Base-by-base conservation (phyloP, 30 jellyfish, hydroid and myxozoan species). In the Calvadosia cruxmelitensis region DNA sequence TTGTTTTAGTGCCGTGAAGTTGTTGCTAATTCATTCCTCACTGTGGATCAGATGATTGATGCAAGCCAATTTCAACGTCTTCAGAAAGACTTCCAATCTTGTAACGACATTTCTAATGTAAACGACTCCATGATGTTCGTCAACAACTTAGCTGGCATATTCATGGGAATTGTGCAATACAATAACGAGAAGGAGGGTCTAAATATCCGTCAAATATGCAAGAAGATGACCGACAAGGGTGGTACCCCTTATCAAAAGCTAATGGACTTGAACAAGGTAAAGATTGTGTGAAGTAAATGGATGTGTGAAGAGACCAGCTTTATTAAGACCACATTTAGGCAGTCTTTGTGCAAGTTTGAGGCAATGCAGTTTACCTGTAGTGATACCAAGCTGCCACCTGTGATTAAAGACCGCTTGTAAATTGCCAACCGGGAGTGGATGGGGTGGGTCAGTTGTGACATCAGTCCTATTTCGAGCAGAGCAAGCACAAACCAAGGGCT, bases 191-290 rank as follows among this genome's bases (percentile, higher is more conserved):
- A 71, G 24, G 15, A 78, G 0, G 73, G 93, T 76, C 65, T 79
- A 75, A 78, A 79, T 34, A 71, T 79, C 48, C 31, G 93, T 33
- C 69, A 79, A 51, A 73, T 79, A 25, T 79, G 93, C 69, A 71
- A 78, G 1, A 67, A 61, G 50, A 79, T 79, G 93, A 79, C 93
- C 0, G 52, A 79, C 52, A 64, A 78, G 16, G 49, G 50, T 49
- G 70, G 70, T 33, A 70, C 73, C 10, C 30, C 93, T 27, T 79
- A 79, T 50, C 67, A 79, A 5, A 75, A 80, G 3, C 79, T 79
- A 3, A 63, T 52, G 34, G 93, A 79, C 50, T 79, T 79, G 1
- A 79, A 79, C 33, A 62, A 64, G 74, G 93, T 79, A n/a, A n/a
- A n/a, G n/a, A n/a, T n/a, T n/a, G n/a, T n/a, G n/a, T n/a, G n/a